Evolutionary conservation across 2,888 invertebrate genomes (phyloP).

Genomic region (Nephrocerus scutellatus): DNA sequence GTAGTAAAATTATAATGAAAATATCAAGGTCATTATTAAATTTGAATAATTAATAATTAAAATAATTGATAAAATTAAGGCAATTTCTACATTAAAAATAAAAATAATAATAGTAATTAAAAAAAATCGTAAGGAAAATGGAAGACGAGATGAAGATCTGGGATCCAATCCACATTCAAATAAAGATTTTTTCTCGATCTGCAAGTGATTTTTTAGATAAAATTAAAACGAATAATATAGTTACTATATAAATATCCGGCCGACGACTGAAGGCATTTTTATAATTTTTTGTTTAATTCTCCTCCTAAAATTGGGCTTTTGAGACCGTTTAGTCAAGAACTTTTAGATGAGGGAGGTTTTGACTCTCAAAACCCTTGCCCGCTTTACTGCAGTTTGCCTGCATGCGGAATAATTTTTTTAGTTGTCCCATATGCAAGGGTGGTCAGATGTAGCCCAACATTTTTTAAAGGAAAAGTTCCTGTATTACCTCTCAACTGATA

Average conservation of each 20-base stretch:
- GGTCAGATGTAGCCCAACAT: too few relatives aligned
- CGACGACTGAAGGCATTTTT: too few relatives aligned
- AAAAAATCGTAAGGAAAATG: slow-evolving; percentile 59
- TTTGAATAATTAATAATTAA: slow-evolving; percentile 41
- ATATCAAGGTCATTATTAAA: slow-evolving; percentile 35
- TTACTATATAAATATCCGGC: slow-evolving; percentile 48
- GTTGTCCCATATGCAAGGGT: too few relatives aligned
- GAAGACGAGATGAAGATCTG: slow-evolving; percentile 49
- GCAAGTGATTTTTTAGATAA: slow-evolving; percentile 54
- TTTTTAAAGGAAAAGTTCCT: too few relatives aligned
- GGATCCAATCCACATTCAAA: slow-evolving; percentile 61
- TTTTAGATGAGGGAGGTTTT: too few relatives aligned
- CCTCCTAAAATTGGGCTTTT: too few relatives aligned
- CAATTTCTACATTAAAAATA: slow-evolving; percentile 69
- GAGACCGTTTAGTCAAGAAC: too few relatives aligned
- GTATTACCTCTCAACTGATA: too few relatives aligned
- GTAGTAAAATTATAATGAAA: slow-evolving; percentile 51
- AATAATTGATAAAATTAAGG: slow-evolving; percentile 56
- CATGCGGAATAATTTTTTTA: too few relatives aligned
- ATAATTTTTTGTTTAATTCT: too few relatives aligned
- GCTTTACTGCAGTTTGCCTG: too few relatives aligned
- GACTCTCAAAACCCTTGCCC: too few relatives aligned
- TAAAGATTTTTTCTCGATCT: slow-evolving; percentile 60
- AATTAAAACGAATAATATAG: slow-evolving; percentile 51
- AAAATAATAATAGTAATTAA: slow-evolving; percentile 62